Base-by-base conservation (phyloP, 2,888 invertebrate genomes). In the Thereva nobilitata region DNA sequence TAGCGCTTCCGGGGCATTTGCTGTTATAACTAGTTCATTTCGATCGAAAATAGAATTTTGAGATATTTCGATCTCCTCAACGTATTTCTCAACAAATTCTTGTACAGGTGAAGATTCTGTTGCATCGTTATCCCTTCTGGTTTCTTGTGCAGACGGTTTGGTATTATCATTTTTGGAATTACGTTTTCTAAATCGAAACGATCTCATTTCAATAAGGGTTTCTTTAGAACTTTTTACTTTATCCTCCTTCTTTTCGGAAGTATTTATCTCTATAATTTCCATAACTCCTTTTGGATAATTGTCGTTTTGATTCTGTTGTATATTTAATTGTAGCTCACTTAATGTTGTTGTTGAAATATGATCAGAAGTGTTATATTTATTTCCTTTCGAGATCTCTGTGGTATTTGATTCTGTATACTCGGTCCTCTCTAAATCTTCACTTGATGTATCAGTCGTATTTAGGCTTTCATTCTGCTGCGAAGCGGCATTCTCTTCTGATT, bases 131-230 rank as follows among this genome's bases (percentile, higher is more conserved):
- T 6, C 10, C 2, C 3, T 44, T 9, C 4, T 44, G 5, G 4
- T 44, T 44, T 44, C 44, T 2, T 5, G 23, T 12, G 47, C 10
- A 12, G 47, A n/a, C 23, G 47, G 7, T 1, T 12, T 4, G 10
- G 49, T n/a, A 9, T 23, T 41, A 41, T 12, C 40, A 9, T n/a
- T 5, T 40, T 42, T 69, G 3, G 8, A 40, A 37, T 50, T 38
- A 44, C 64, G 47, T 38, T 68, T 67, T 49, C 64, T 53, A 8
- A 67, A 67, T 10, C 69, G 68, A 56, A 70, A 70, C 8, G 68
- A 70, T 40, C 70, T 67, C 47, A 70, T 68, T 45, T 72, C 71
- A 38, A 67, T 53, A 5, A 67, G 42, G 7, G 67, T 53, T 40
- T 59, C 55, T 54, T 56, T 53, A 37, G 59, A 59, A 10, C 41